Evolutionary conservation across 2,888 invertebrate species (phyloP).

Genomic region (Craniophora ligustri): DNA sequence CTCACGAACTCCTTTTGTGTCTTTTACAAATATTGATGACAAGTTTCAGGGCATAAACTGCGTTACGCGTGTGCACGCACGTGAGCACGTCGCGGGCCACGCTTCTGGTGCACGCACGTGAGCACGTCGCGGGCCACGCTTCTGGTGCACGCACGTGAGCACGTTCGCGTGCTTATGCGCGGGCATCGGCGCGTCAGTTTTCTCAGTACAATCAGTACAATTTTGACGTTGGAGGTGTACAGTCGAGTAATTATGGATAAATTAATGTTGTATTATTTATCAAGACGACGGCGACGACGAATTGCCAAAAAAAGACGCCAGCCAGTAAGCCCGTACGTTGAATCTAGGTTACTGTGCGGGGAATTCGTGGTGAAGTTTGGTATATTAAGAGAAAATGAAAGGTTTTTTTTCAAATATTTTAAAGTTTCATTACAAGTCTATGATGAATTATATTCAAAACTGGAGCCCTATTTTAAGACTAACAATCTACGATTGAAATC

Average conservation of each 20-base stretch:
- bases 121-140: too few relatives aligned
- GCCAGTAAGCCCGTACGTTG: slow-evolving; percentile 50
- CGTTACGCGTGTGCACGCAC: too few relatives aligned
- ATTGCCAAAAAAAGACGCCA: slow-evolving; percentile 50
- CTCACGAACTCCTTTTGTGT: too few relatives aligned
- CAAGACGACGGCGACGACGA: slow-evolving; percentile 43
- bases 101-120: too few relatives aligned
- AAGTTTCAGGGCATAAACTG: too few relatives aligned
- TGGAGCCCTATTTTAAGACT: slow-evolving; percentile 52
- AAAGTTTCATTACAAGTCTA: slow-evolving; percentile 50
- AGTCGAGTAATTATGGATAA: slow-evolving; percentile 48
- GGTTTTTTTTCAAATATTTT: slow-evolving; percentile 48
- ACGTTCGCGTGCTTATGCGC: too few relatives aligned
- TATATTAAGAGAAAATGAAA: slow-evolving; percentile 51
- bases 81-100: too few relatives aligned
- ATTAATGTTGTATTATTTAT: slow-evolving; percentile 47
- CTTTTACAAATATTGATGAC: too few relatives aligned
- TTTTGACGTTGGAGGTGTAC: slow-evolving; percentile 45
- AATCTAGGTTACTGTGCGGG: slow-evolving; percentile 52
- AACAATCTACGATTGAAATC: slow-evolving; percentile 50
- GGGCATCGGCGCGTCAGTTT: too few relatives aligned
- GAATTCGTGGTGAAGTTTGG: slow-evolving; percentile 43
- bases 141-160: too few relatives aligned
- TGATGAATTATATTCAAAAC: slow-evolving; percentile 53
- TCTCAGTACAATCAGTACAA: slow-evolving; percentile 46